A percentile compares a stretch with the other conserved stretches of the same genome.
phyloP scores from a whole-genome alignment of 64 coral and sea anemone species.

The Porites lutea region DNA sequence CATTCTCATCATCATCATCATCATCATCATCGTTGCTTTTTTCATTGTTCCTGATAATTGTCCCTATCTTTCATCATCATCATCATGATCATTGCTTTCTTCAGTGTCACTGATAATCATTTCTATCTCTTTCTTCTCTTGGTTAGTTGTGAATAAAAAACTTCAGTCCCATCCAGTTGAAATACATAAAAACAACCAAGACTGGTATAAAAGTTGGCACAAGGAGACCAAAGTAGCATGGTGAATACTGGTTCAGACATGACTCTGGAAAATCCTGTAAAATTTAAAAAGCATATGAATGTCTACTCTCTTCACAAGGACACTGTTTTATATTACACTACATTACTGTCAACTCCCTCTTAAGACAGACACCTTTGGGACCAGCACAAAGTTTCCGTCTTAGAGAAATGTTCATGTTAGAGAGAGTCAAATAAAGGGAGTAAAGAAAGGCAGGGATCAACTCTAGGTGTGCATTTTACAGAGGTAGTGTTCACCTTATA shows the following conservation, averaged over 20 bases:
- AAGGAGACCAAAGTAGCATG: slow-evolving; percentile 94
- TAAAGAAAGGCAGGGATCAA: no score
- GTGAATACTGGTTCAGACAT: slow-evolving; percentile 77
- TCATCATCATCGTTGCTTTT: no score
- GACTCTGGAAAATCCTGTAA: slow-evolving; percentile 94
- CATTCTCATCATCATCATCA: no score
- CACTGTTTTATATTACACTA: background rate
- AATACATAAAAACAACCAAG: slow-evolving; percentile 88
- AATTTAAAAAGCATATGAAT: slow-evolving; percentile 30
- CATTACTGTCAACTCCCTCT: no score
- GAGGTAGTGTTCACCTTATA: no score
- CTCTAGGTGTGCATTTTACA: no score
- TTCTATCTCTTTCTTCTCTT: background rate
- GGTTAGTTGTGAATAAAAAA: slow-evolving; percentile 91
- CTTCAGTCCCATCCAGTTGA: slow-evolving; percentile 98
- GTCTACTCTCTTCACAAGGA: background rate
- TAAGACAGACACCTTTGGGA: no score
- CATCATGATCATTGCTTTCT: background rate
- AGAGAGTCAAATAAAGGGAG: no score
- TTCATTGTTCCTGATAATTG: no score
- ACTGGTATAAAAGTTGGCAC: slow-evolving; percentile 85
- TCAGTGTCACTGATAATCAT: no score
- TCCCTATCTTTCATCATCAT: background rate
- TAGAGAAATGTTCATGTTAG: no score
- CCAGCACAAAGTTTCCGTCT: no score